These are phyloP conservation scores for Notarius quadriscutis DNA, from an alignment of 2,113 vertebrate species.

Conservation along the genomic window DNA sequence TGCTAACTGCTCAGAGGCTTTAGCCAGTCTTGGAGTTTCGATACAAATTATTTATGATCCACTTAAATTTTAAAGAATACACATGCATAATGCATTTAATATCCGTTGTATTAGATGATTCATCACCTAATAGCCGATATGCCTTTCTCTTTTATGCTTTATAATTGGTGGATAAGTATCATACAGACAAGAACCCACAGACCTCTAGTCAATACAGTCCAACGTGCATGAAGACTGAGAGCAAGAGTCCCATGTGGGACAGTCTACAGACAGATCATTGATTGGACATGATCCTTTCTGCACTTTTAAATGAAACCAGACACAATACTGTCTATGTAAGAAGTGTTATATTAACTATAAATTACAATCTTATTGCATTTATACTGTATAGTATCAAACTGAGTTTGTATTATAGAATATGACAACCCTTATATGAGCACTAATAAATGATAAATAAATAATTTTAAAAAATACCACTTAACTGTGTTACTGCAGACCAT, in stretches of 20 bases:
- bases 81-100: not conserved
- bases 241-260: conserved; percentile 11
- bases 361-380: not conserved
- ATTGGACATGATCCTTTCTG: conserved; percentile 5
- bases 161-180: not conserved
- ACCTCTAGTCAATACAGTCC: conserved; percentile 9
- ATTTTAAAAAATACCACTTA: not conserved
- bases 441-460: not conserved
- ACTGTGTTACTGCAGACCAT: not conserved
- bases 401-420: not conserved
- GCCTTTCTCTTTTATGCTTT: not conserved
- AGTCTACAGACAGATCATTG: conserved; percentile 28
- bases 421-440: not conserved
- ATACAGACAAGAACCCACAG: conserved; percentile 21
- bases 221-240: conserved; percentile 15
- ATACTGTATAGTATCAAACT: not conserved
- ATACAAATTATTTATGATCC: not conserved
- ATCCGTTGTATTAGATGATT: not conserved
- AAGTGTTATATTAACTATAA: conserved; percentile 3
- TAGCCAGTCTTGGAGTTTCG: not conserved
- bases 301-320: conserved; percentile 20
- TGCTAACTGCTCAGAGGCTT: not conserved
- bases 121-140: conserved; percentile 7
- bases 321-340: conserved; percentile 13
- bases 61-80: not conserved